Evolutionary conservation across 2,113 vertebrate genomes (phyloP), one percentile per base, ranked within the genome.

Genomic region (Rallus limicola): DNA sequence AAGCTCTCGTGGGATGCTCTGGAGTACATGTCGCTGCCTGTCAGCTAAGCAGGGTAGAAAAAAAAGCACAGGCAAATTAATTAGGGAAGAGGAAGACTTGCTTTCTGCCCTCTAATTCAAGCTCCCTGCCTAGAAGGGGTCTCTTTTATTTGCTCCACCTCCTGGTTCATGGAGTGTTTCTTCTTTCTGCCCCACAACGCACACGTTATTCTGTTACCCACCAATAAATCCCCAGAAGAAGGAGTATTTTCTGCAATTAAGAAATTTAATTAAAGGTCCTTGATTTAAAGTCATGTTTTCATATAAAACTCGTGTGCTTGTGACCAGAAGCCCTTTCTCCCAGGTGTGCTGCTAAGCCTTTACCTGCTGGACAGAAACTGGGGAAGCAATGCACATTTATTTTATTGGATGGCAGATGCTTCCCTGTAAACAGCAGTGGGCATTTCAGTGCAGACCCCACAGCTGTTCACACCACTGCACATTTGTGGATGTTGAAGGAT

Each of bases 11-110:
- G 36, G 55, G n/a, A 63, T 70, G 33, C 20, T 93, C 38, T 55
- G 59, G 67, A 70, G 67, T 77, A 74, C n/a, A n/a, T n/a, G 48
- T 80, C 71, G 58, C 38, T 6, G 23, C 44, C 50, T 77, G 79
- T 59, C 82, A 74, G 55, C n/a, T 46, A 74, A 77, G 64, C 82
- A 86, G 55, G 17, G 13, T 58, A n/a, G 36, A 83, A 87, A 83
- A 10, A 93, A 91, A 93, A 86, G 36, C 76, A 92, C 11, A 26
- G 17, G 3, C 10, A 91, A 92, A 92, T 82, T 65, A 75, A 69
- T 40, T 24, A 46, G 16, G 13, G n/a, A 65, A 76, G 82, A 78
- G 26, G 17, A 89, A 87, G 50, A 53, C 1, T 5, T 0, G 0
- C 23, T 62, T 89, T 84, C 21, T 82, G 31, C 16, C 11, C 26